Evolutionary conservation across 2,113 vertebrate species (phyloP), one percentile per base, ranked within the genome.

Genomic region (Grallaria varia): DNA sequence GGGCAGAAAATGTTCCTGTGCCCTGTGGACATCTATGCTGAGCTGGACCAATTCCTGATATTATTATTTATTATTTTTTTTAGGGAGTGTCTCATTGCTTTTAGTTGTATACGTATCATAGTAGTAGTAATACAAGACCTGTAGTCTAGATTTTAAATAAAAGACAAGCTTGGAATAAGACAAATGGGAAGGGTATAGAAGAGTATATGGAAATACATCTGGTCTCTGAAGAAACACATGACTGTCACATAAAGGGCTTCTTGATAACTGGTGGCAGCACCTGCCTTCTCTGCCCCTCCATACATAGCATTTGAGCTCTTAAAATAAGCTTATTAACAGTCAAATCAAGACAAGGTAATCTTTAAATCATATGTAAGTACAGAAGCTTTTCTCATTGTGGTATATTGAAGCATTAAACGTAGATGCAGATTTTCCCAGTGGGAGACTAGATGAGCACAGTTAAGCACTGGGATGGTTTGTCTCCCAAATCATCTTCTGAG

Each of bases 241-340:
- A 37, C 80, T 69, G 37, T 66, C 31, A 31, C 0, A 0, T 4
- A 42, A 68, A 44, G 47, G 92, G n/a, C 37, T 78, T 83, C 66
- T 31, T 69, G 31, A 14, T 63, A 84, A 69, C 25, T n/a, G 78
- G 18, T 53, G 44, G 62, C 50, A 88, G 79, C 64, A 62, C 55
- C 68, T 89, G 35, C 66, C 27, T 59, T 79, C 50, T 63, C 83
- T 94, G 37, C 50, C 56, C 49, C 28, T 93, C n/a, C 27, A 6
- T n/a, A 28, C 50, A 11, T 68, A 49, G 62, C n/a, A 58, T 35
- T 42, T 55, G 60, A 79, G 83, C n/a, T 87, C 80, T 52, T 62
- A 84, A 75, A 90, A 89, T 93, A 92, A 97, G 83, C 83, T 90
- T 92, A 84, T 86, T 94, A 95, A 39, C 42, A 94, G 84, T 58